phyloP scores from a whole-genome alignment of 2,113 vertebrate species.

The Gobiocypris rarus region DNA sequence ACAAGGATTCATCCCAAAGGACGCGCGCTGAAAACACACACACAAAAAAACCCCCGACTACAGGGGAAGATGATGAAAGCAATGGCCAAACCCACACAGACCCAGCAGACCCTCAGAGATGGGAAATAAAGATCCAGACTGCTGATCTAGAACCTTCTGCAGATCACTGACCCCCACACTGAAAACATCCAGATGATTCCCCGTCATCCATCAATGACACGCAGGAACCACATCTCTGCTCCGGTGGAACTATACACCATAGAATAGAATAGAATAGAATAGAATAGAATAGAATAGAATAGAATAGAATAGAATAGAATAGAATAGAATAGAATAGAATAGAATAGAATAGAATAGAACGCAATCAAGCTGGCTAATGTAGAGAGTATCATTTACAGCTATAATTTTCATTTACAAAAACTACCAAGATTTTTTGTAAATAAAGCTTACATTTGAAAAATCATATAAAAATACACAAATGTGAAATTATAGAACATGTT shows the following conservation, averaged over 20 bases:
- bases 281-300: neutral
- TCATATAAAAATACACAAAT: no score
- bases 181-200: neutral
- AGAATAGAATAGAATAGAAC: no score
- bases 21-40: slow-evolving; percentile 48
- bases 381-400: no score
- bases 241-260: neutral
- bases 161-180: slow-evolving; percentile 7
- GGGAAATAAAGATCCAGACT: slow-evolving; percentile 13
- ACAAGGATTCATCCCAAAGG: slow-evolving; percentile 59
- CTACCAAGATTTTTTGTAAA: no score
- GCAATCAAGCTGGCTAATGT: no score
- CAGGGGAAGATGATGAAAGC: neutral
- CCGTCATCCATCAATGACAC: slow-evolving; percentile 5
- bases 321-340: neutral
- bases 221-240: neutral
- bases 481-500: no score
- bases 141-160: slow-evolving; percentile 26
- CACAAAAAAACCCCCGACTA: slow-evolving; percentile 32
- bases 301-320: neutral
- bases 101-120: neutral
- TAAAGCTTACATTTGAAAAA: no score
- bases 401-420: no score
- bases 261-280: neutral
- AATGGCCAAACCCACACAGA: slow-evolving; percentile 24